Percentiles rank a stretch among this genome's conserved stretches.
Conservation (phyloP, 2,888 invertebrate genomes). For the Pristionchus fissidentatus region DNA sequence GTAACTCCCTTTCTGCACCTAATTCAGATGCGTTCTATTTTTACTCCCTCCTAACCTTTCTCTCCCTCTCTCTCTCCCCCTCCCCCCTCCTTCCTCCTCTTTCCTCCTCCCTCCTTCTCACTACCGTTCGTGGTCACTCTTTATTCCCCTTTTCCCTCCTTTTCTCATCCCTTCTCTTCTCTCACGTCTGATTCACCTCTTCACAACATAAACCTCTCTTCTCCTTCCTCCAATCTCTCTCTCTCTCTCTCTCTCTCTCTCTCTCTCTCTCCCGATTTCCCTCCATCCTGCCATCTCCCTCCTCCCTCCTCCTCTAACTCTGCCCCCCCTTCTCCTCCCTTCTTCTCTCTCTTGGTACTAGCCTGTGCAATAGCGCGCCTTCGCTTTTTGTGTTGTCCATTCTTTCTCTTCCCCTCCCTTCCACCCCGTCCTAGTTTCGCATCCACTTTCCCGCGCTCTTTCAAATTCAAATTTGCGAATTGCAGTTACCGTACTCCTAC, state of each 20-base stretch:
- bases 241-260: too few species aligned
- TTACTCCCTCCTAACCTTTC: background rate
- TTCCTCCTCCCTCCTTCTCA: background rate
- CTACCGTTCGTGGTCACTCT: background rate
- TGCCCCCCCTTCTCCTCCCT: background rate
- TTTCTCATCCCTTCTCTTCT: slow-evolving; percentile 13
- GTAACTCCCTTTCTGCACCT: background rate
- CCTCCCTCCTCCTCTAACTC: background rate
- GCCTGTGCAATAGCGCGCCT: background rate
- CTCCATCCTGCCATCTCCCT: background rate
- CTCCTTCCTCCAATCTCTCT: background rate
- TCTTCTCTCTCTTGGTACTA: slow-evolving; percentile 3
- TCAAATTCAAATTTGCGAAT: background rate
- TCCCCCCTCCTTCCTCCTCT: background rate
- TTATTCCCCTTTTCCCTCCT: background rate
- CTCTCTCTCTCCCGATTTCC: too few species aligned
- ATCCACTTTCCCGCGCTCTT: slow-evolving; percentile 1
- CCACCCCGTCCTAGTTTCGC: background rate
- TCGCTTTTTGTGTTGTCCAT: slow-evolving; percentile 27
- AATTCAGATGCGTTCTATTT: background rate
- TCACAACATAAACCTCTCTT: too few species aligned
- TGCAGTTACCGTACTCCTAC: slow-evolving; percentile 36
- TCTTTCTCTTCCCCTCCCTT: background rate
- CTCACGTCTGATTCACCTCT: background rate
- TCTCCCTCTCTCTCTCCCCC: slow-evolving; percentile 11